phyloP scores from a whole-genome alignment of 92 coral and sea anemone genomes.

The Bergia sp. region DNA sequence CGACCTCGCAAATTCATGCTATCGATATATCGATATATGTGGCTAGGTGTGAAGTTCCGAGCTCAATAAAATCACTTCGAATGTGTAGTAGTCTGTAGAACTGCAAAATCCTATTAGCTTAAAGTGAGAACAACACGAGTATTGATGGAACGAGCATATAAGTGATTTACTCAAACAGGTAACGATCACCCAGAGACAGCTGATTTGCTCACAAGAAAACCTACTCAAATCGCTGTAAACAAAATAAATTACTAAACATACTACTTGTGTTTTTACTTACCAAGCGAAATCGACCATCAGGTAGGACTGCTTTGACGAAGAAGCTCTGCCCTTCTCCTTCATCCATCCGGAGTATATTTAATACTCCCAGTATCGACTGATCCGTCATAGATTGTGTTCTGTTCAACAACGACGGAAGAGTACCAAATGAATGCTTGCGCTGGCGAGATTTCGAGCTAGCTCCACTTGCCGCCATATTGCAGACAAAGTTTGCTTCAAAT shows the following conservation, averaged over 20 bases:
- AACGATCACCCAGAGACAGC: constrained; percentile 10
- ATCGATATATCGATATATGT: neutral
- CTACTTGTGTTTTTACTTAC: constrained; percentile 60
- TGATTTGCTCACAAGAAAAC: constrained; percentile 22
- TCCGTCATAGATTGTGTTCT: constrained; percentile 92
- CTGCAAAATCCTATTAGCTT: constrained; percentile 21
- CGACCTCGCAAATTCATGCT: constrained; percentile 26
- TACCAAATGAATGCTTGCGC: constrained; percentile 78
- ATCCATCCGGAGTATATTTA: constrained; percentile 92
- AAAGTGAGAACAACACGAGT: neutral
- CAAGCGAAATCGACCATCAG: constrained; percentile 93
- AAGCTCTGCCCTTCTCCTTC: constrained; percentile 88
- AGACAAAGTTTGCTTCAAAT: constrained; percentile 37
- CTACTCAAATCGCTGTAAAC: constrained; percentile 9
- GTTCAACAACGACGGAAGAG: constrained; percentile 70
- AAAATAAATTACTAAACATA: constrained; percentile 31
- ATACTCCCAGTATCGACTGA: constrained; percentile 89
- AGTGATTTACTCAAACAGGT: constrained; percentile 2
- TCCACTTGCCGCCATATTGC: constrained; percentile 86
- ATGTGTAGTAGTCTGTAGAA: constrained; percentile 4
- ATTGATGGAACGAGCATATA: neutral
- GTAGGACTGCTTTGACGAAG: constrained; percentile 87
- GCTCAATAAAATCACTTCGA: constrained; percentile 14
- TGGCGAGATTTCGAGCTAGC: constrained; percentile 64
- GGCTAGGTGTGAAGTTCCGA: constrained; percentile 34